Evolutionary conservation across 2,888 invertebrate species (phyloP), one percentile per base, ranked within the genome.

Genomic region (Agrenia bidenticulata): DNA sequence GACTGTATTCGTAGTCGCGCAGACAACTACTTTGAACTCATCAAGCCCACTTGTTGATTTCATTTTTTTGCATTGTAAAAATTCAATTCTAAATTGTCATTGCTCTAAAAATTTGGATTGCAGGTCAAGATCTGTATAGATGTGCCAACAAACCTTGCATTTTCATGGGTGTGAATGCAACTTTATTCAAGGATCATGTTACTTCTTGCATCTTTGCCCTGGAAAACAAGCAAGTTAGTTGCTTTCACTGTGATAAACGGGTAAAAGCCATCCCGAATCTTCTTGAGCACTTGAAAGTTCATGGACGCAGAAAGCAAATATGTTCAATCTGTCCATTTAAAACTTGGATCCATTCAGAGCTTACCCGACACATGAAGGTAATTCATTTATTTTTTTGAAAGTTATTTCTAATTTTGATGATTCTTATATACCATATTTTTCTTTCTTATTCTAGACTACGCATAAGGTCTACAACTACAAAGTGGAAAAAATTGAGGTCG

Each of bases 271-370:
- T 74, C 1, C 69, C 19, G 9, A 80, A 81, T 42, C 79, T 87
- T 21, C 75, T 84, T 13, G 83, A 84, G 5, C 88, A 89, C 76
- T 78, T 88, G 17, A 83, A 82, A 69, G 77, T 80, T 1, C 89
- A 89, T 69, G 86, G 85, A 0, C 78, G 82, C 0, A 82, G 84
- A 72, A 80, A 84, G 11, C 86, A 83, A 68, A 80, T 82, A 11
- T 89, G 89, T 76, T 83, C 84, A 4, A 57, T 86, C 26, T 89
- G 89, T 76, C 78, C 81, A 42, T 78, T 80, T 61, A 80, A 60
- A n/a, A 69, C 67, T 17, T 72, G 71, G 63, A 64, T 71, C 5
- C 62, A 53, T 21, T 61, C 67, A 7, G 76, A 76, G 41, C 60
- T 76, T 4, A 66, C 73, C 0, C 73, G 74, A 24, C 76, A 76